Conservation (phyloP, 2,113 vertebrate genomes). For the Atherinomorus stipes region DNA sequence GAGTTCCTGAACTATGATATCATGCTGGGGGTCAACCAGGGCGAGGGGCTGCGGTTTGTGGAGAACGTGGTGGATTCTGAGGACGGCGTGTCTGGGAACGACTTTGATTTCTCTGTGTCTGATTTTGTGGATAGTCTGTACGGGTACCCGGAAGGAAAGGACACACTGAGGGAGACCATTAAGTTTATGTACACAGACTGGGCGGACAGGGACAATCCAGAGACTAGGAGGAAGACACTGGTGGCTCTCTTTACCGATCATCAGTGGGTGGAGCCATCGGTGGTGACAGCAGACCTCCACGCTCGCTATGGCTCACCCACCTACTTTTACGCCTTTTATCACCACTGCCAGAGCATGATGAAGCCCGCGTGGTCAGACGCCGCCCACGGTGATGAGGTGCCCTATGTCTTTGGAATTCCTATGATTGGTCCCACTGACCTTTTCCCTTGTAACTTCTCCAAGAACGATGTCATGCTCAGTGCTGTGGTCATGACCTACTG, state of each 20-base stretch:
- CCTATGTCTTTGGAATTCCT: slow-evolving; percentile 97
- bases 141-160: slow-evolving; percentile 97
- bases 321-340: slow-evolving; percentile 99
- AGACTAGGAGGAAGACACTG: slow-evolving; percentile 96
- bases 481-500: slow-evolving; percentile 99
- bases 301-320: slow-evolving; percentile 97
- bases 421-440: slow-evolving; percentile 98
- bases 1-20: slow-evolving; percentile 99
- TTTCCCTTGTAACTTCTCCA: slow-evolving; percentile 99
- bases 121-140: slow-evolving; percentile 99
- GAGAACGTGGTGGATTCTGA: slow-evolving; percentile 98
- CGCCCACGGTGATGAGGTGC: slow-evolving; percentile 97
- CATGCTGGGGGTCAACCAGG: slow-evolving; percentile 99
- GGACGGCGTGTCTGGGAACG: slow-evolving; percentile 96
- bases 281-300: slow-evolving; percentile 96
- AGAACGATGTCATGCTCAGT: slow-evolving; percentile 98
- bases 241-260: slow-evolving; percentile 99
- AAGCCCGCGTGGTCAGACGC: slow-evolving; percentile 98
- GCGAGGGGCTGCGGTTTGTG: slow-evolving; percentile 97
- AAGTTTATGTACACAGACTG: slow-evolving; percentile 99
- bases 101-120: slow-evolving; percentile 98
- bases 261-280: slow-evolving; percentile 98
- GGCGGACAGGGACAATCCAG: slow-evolving; percentile 97
- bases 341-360: slow-evolving; percentile 99
- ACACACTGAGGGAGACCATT: slow-evolving; percentile 96